Conservation (phyloP, 2,888 invertebrate genomes). For the Apamea crenata region DNA sequence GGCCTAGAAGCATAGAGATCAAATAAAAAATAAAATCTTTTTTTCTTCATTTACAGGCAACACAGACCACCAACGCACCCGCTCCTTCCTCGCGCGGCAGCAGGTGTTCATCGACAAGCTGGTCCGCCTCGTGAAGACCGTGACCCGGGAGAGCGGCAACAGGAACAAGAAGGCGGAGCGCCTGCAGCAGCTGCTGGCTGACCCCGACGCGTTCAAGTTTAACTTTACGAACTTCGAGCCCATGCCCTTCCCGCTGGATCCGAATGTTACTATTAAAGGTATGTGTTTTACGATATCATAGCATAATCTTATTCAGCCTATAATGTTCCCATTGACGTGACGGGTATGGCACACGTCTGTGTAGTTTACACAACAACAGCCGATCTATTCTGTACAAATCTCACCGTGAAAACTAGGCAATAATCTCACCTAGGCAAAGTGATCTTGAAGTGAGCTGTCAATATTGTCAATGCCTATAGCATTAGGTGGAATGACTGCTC, state of each 20-base stretch:
- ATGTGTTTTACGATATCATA: not conserved
- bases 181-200: conserved; percentile 95
- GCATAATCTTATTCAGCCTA: no score
- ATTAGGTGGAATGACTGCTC: no score
- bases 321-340: no score
- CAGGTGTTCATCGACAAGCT: conserved; percentile 97
- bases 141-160: conserved; percentile 97
- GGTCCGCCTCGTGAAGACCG: conserved; percentile 96
- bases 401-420: no score
- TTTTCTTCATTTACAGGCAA: conserved; percentile 82
- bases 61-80: conserved; percentile 93
- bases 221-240: conserved; percentile 98
- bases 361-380: no score
- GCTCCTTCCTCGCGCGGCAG: conserved; percentile 95
- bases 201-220: conserved; percentile 94
- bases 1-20: no score
- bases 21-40: no score
- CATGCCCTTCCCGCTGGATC: conserved; percentile 98
- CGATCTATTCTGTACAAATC: no score
- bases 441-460: no score
- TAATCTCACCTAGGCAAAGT: no score
- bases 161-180: conserved; percentile 97
- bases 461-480: no score
- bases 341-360: no score
- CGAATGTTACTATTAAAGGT: conserved; percentile 95